Base-by-base conservation (phyloP, 1,140 invertebrate genomes). In the Drosophila murphyi region DNA sequence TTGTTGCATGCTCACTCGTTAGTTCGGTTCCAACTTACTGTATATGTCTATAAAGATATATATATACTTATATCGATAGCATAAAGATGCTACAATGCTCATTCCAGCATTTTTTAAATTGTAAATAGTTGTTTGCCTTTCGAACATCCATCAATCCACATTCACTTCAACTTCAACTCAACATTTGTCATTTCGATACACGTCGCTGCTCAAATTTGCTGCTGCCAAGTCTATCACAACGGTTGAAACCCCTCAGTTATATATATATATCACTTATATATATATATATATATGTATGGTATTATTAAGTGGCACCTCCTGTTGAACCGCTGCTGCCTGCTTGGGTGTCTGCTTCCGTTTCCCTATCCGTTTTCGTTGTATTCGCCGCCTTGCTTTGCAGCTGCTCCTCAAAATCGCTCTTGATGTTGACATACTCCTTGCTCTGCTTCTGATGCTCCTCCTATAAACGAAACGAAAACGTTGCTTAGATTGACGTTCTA, bases 381-480 rank as follows among this genome's bases (percentile, higher is more conserved):
- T 57, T 60, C 5, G 47, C 63, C 39, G 47, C 63, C 39, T 82
- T 91, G 54, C 70, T 73, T 37, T 91, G 86, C 47, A 88, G 8
- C 67, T 90, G 83, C 51, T 85, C 90, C 65, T 91, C 90, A 45
- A 89, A 92, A 47, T 92, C 90, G 56, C 80, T 92, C 37, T 92
- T 90, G 35, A 92, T 92, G 63, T 92, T 82, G 37, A 90, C 90
- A 74, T 65, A 90, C 28, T 92, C 72, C 52, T 92, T 80, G 45
- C 79, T 87, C 52, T 92, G 90, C 47, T 91, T 86, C 51, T 90
- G 83, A 48, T 91, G 90, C 55, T 92, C 90, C 59, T 92, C 79
- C 90, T 92, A 65, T 28, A 62, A 48, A 2, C 7, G 4, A 28
- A 48, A 31, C 41, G 20, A 20, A 20, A 20, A 20, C 20, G 20